Conservation (phyloP, 2,113 vertebrate species). For the Lagopus leucura region DNA sequence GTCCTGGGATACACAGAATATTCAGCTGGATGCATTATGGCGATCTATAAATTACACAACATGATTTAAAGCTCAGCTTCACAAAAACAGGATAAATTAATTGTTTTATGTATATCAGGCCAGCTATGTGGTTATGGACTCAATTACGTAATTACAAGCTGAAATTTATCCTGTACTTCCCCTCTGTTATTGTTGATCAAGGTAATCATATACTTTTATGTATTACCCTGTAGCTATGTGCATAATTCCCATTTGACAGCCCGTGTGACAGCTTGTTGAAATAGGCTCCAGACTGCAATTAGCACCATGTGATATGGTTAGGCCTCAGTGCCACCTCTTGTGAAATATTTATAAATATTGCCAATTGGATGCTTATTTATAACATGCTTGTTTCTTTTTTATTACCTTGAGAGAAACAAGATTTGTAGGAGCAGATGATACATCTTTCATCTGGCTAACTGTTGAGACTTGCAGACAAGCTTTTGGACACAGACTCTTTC, state of each 20-base stretch:
- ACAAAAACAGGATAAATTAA: background rate
- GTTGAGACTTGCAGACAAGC: background rate
- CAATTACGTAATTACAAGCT: background rate
- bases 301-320: background rate
- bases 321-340: background rate
- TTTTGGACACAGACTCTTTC: background rate
- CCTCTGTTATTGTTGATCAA: slow-evolving; percentile 21
- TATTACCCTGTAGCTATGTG: background rate
- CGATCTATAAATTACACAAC: background rate
- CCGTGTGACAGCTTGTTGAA: background rate
- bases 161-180: background rate
- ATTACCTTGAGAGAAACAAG: background rate
- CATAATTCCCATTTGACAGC: background rate
- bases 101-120: background rate
- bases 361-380: background rate
- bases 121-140: background rate
- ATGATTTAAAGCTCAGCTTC: background rate
- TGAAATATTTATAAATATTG: background rate
- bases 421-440: background rate
- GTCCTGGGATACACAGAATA: background rate
- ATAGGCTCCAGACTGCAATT: background rate
- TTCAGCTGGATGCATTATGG: background rate
- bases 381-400: background rate
- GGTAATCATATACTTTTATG: background rate
- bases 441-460: background rate